Conservation (phyloP, 2,797 vertebrate species). For the Melanotaenia boesemani region DNA sequence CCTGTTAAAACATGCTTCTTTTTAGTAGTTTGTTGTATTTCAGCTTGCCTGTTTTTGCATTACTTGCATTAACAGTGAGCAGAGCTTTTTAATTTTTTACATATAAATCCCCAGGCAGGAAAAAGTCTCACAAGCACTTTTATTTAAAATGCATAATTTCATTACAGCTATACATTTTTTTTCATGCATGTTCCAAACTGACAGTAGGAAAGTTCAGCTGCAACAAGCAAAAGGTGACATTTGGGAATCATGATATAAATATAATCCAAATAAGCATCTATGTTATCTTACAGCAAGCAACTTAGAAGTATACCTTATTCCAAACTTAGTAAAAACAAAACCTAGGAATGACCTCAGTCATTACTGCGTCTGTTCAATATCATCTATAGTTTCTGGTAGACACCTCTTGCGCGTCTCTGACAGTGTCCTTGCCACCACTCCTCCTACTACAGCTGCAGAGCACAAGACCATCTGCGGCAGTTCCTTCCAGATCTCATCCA, state of each 20-base stretch:
- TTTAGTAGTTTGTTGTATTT: background rate
- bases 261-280: background rate
- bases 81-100: background rate
- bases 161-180: background rate
- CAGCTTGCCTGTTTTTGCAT: background rate
- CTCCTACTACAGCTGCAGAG: slow-evolving; percentile 74
- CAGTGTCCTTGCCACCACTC: slow-evolving; percentile 78
- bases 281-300: background rate
- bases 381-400: slow-evolving; percentile 90
- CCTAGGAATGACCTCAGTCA: background rate
- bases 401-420: slow-evolving; percentile 82
- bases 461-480: slow-evolving; percentile 86
- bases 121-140: background rate
- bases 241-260: background rate
- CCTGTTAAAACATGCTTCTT: background rate
- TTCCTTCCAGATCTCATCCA: slow-evolving; percentile 86
- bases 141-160: slow-evolving; percentile 2
- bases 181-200: background rate
- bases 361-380: slow-evolving; percentile 78
- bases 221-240: background rate
- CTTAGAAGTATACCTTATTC: background rate
- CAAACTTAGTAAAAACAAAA: background rate
- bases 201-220: background rate
- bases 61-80: background rate
- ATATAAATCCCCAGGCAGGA: background rate